Conservation (phyloP, 2,888 invertebrate species). For the Lycaena phlaeas region DNA sequence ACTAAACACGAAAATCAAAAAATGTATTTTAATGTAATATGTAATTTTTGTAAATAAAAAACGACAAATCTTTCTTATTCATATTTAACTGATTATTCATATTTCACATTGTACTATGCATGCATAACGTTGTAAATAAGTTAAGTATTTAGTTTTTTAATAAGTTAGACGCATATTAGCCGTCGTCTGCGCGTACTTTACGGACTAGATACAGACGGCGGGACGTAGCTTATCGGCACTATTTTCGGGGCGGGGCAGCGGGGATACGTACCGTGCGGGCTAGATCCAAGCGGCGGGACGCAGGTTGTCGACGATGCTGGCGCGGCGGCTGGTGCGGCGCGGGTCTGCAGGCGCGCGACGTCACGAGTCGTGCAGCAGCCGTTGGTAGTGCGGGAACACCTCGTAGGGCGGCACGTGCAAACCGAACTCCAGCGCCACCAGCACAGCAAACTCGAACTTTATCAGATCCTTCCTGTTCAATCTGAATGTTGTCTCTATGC, state of each 20-base stretch:
- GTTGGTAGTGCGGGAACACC: slow-evolving; percentile 95
- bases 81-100: no score
- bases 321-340: slow-evolving; percentile 33
- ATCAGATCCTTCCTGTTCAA: slow-evolving; percentile 92
- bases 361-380: slow-evolving; percentile 94
- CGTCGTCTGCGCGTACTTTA: no score
- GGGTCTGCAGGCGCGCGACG: slow-evolving; percentile 31
- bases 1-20: no score
- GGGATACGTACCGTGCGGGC: no score
- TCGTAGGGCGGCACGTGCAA: slow-evolving; percentile 93
- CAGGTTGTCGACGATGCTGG: slow-evolving; percentile 49
- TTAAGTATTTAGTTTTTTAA: no score
- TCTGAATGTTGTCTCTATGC: slow-evolving; percentile 92
- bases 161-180: no score
- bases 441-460: slow-evolving; percentile 93
- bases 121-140: no score
- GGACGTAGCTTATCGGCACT: no score
- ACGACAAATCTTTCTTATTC: neutral
- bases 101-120: neutral
- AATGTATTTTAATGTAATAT: no score
- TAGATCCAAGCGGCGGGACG: slow-evolving; percentile 40
- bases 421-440: slow-evolving; percentile 95
- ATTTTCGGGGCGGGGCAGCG: no score
- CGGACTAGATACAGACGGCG: no score
- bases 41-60: neutral